phyloP scores from a whole-genome alignment of 2,797 vertebrate species.

The Leptodactylus fallax region DNA sequence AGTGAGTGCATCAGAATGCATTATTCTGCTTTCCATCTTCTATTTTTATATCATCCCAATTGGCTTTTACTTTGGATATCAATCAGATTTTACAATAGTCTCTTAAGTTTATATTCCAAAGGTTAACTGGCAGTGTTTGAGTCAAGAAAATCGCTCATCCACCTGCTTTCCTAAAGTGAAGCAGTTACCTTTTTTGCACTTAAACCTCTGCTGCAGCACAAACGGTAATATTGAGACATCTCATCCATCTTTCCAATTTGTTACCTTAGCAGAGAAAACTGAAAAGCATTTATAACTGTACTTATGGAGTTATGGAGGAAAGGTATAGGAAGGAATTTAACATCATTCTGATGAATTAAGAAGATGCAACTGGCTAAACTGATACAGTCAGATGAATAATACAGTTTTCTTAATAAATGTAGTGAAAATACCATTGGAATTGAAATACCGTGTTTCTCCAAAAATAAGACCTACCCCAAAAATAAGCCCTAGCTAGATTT shows the following conservation, averaged over 20 bases:
- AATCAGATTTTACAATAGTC: constrained; percentile 24
- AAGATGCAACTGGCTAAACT: background rate
- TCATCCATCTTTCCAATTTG: constrained; percentile 35
- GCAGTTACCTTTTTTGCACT: constrained; percentile 27
- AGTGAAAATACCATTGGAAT: background rate
- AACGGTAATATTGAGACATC: constrained; percentile 25
- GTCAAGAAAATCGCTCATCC: constrained; percentile 20
- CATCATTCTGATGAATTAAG: constrained; percentile 19
- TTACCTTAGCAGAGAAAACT: constrained; percentile 27
- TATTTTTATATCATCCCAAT: constrained; percentile 21
- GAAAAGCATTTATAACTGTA: constrained; percentile 13
- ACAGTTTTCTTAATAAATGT: background rate
- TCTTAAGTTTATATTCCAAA: constrained; percentile 21
- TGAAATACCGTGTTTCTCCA: too few relatives aligned
- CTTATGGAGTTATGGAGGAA: background rate
- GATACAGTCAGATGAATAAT: constrained; percentile 28
- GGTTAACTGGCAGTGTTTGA: constrained; percentile 26
- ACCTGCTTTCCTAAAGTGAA: constrained; percentile 24
- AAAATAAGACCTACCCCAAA: too few relatives aligned
- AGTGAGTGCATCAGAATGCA: background rate
- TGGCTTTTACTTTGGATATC: constrained; percentile 7
- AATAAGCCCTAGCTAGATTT: too few relatives aligned
- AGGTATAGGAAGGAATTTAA: background rate
- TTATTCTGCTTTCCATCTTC: background rate
- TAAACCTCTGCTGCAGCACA: constrained; percentile 15